Percentiles rank a stretch among this genome's conserved stretches.
Evolutionary conservation across 1,140 invertebrate genomes (phyloP).

Genomic region (Bombus picipes): DNA sequence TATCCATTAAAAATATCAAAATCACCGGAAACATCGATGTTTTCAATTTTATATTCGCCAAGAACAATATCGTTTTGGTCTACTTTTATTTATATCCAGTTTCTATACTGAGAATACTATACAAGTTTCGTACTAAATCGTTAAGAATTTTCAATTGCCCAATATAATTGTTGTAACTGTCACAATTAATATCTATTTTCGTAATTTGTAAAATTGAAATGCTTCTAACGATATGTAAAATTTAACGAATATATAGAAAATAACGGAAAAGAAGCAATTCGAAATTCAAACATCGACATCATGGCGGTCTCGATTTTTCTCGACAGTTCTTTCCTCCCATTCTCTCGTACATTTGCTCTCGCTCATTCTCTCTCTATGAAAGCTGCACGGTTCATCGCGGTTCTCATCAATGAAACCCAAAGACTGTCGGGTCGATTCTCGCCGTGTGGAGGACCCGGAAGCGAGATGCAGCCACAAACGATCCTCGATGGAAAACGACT

Average conservation of each 20-base stretch:
- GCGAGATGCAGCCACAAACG: constrained; percentile 58
- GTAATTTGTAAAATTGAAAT: no score
- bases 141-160: no score
- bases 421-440: constrained; percentile 42
- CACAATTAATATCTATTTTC: no score
- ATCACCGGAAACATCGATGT: background rate
- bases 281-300: background rate
- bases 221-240: no score
- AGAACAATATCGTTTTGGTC: background rate
- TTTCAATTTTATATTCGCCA: background rate
- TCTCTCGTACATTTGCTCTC: constrained; percentile 18
- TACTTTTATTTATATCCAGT: background rate
- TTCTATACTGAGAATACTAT: no score
- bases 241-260: background rate
- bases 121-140: no score
- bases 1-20: background rate
- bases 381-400: constrained; percentile 45
- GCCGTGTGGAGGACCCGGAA: constrained; percentile 45
- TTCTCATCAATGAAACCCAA: constrained; percentile 33
- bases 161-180: no score
- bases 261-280: background rate
- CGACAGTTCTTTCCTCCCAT: constrained; percentile 40
- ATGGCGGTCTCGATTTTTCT: background rate
- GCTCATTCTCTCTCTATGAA: constrained; percentile 47
- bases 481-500: constrained; percentile 46